Base-by-base conservation (phyloP, 2,797 vertebrate species). In the Epinephelus awoara region DNA sequence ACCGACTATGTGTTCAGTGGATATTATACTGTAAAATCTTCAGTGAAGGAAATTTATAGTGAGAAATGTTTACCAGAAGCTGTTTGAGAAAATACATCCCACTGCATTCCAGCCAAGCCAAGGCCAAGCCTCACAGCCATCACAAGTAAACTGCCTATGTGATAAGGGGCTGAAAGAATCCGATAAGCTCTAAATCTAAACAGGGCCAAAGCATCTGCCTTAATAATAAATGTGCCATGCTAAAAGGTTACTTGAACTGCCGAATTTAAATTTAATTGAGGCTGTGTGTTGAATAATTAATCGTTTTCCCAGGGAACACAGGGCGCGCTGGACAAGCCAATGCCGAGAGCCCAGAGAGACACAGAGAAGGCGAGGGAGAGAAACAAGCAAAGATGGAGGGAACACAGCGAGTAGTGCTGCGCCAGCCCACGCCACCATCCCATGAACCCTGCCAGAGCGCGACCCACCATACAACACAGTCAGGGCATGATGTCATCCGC, bases 241-340 rank as follows among this genome's bases (percentile, higher is more conserved):
- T 94, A 93, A 95, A 94, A 95, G 92, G 93, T 94, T 94, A 95
- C 92, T 94, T 92, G 90, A 94, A 94, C 92, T 89, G 89, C 88
- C 79, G 82, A 90, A 95, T 93, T 94, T 84, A 94, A 92, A 94
- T 93, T 93, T 94, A 95, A 94, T 94, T 94, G 93, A 94, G 91
- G 90, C 90, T 86, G 83, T 72, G 90, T 88, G 86, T 87, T 94
- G 91, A 94, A 95, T 94, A 94, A 95, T 94, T 93, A 93, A 94
- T 95, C 87, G 88, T 90, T 92, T 91, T 93, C 88, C 91, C 89
- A 89, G 85, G 88, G 85, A 94, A 91, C 88, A 89, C 78, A 82
- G 84, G 80, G 90, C 79, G 6, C 69, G 79, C 80, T 86, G 88
- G 91, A 92, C 91, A 88, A 88, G 89, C 88, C 82, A 73, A 79